Evolutionary conservation across 2,888 invertebrate genomes (phyloP), one percentile per base, ranked within the genome.

Genomic region (Andrena minutula): DNA sequence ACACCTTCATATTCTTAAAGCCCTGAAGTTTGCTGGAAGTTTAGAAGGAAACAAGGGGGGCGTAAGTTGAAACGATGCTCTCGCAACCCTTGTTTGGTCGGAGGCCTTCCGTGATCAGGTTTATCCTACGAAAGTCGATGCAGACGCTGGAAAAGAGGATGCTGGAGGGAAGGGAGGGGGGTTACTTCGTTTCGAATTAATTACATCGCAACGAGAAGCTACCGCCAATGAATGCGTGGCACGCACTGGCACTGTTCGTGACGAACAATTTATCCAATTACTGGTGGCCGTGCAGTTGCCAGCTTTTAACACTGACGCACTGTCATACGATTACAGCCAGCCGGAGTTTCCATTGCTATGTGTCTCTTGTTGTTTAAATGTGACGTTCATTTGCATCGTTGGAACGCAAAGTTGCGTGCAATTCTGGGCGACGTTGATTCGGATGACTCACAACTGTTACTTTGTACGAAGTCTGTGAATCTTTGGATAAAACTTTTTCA

Each of bases 101-200:
- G 53, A 83, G 81, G 81, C 83, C 64, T 83, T 79, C 80, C 84
- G 84, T 86, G 86, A 89, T 89, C 87, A 72, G 81, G 82, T 88
- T 88, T 88, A 86, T 83, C 78, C 86, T 83, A 81, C 68, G 76
- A 82, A 82, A 79, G 80, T 88, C 84, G 84, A 84, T 79, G 84
- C 79, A 74, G 79, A 79, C 77, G 82, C 70, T 74, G 26, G 81
- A 75, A 71, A 70, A 69, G 65, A 51, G 68, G 20, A 41, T 60
- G 51, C 41, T 12, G 16, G 4, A 58, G 26, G 23, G 30, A 12
- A 2, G 26, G 61, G 30, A 58, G 23, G 58, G 30, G 8, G 26
- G 23, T 35, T 64, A 35, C 74, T 79, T 70, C 64, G 41, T 79
- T 70, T 87, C 61, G 79, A 87, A 85, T 81, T 87, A 87, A 87